Percentiles rank a stretch among this genome's conserved stretches.
These are phyloP conservation scores for Champsocephalus gunnari DNA, from an alignment of 2,797 vertebrate genomes.

Conservation along the genomic window DNA sequence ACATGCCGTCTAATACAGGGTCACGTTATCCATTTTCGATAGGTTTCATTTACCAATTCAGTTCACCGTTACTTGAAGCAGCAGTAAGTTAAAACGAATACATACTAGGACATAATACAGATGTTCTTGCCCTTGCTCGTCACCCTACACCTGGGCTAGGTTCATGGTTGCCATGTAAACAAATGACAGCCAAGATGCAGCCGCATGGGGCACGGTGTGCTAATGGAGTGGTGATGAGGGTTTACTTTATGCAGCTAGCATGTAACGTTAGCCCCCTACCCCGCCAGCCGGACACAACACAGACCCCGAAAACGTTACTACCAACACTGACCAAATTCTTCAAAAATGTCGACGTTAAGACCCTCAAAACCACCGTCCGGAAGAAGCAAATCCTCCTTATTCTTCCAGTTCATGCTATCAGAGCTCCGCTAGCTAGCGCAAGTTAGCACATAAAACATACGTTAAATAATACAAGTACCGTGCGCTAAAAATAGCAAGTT, in stretches of 20 bases:
- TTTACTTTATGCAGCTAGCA: constrained; percentile 60
- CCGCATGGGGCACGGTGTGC: constrained; percentile 57
- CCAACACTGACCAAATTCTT: constrained; percentile 30
- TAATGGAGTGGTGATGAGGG: constrained; percentile 47
- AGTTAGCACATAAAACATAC: constrained; percentile 38
- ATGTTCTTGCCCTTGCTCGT: constrained; percentile 23
- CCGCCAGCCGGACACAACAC: constrained; percentile 11
- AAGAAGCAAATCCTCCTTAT: not conserved
- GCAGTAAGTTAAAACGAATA: not conserved
- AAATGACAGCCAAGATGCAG: constrained; percentile 52
- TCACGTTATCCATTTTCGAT: not conserved
- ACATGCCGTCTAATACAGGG: not conserved
- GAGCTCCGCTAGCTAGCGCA: constrained; percentile 47
- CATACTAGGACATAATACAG: not conserved
- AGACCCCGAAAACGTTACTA: constrained; percentile 7
- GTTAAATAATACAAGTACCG: constrained; percentile 35
- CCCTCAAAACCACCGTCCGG: not conserved
- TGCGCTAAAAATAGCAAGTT: constrained; percentile 61
- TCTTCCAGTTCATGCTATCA: not conserved
- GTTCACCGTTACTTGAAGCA: not conserved
- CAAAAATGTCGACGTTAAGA: constrained; percentile 21
- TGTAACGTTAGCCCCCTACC: constrained; percentile 50
- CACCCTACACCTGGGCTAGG: constrained; percentile 21
- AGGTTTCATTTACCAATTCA: not conserved
- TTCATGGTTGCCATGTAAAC: constrained; percentile 64